Evolutionary conservation across 2,113 vertebrate species (phyloP).

Genomic region (Cryptomyrus ogoouensis): DNA sequence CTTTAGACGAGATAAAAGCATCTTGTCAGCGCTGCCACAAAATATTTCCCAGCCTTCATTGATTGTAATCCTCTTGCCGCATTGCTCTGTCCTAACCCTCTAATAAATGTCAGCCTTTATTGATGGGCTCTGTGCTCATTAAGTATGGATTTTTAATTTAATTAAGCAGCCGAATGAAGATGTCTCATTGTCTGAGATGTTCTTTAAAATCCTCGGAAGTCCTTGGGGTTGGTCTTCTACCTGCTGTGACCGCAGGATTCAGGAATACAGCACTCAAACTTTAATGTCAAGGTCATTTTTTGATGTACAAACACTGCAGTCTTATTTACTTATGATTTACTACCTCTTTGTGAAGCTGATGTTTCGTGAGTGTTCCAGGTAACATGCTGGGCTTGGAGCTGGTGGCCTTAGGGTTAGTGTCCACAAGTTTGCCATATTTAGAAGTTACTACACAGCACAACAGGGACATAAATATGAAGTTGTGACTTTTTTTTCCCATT

Average conservation of each 20-base stretch:
- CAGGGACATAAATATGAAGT: not conserved
- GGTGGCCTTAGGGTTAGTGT: not conserved
- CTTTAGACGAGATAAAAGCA: not conserved
- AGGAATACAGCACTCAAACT: not conserved
- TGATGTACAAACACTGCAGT: not conserved
- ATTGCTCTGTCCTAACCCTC: constrained; percentile 11
- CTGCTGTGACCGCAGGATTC: not conserved
- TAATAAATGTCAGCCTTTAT: constrained; percentile 20
- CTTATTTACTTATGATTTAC: not conserved
- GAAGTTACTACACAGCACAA: not conserved
- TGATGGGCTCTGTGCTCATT: constrained; percentile 14
- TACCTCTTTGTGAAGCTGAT: not conserved
- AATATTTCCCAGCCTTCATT: not conserved
- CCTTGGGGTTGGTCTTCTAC: constrained; percentile 8
- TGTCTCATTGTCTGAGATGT: not conserved
- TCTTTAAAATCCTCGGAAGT: constrained; percentile 6
- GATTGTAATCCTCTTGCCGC: not conserved
- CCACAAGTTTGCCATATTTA: not conserved
- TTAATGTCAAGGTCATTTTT: not conserved
- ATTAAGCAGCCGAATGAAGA: constrained; percentile 12
- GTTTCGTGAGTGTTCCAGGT: not conserved
- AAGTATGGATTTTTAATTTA: constrained; percentile 23
- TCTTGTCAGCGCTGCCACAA: not conserved
- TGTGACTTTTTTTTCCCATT: not conserved
- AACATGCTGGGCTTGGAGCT: not conserved